Evolutionary conservation across 2,113 vertebrate species (phyloP), one percentile per base, ranked within the genome.

Genomic region (Entomyzon cyanotis): DNA sequence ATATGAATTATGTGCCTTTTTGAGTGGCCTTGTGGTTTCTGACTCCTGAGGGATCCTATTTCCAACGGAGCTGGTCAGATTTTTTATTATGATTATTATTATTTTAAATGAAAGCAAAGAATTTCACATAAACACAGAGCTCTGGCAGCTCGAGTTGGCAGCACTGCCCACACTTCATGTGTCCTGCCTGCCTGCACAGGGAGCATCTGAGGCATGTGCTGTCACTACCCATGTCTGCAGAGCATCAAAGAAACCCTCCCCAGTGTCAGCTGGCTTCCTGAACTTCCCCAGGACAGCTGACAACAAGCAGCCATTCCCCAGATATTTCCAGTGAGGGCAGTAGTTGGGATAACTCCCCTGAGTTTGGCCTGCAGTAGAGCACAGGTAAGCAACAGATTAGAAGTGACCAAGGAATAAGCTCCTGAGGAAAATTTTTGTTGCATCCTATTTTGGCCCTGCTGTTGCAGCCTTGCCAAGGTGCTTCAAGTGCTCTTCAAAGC

Each of bases 91-190:
- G 37, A 81, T 95, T 70, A 86, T 95, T 90, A 95, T 95, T 96
- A 96, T 92, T 94, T 94, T 87, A 93, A 90, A 93, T 52, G 68
- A 97, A 95, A 96, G 94, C 94, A 79, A 94, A 81, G 88, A 81
- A 77, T 90, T 91, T 90, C 75, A 84, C 88, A 94, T 88, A 90
- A 95, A 93, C 62, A 58, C 71, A 81, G 71, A 44, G 76, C 93
- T 92, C 85, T 93, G 85, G 85, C 89, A 95, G 90, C 91, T 63
- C 17, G 59, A 74, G 39, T 9, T 95, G 90, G 85, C 85, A 92
- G 60, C 2, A 0, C 12, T 90, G 90, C 63, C 85, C 1, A 0
- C 44, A 63, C 35, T 84, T 70, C n/a, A 4, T 81, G 42, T 46
- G 76, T 86, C 70, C 79, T 93, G 68, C n/a, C 82, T 94, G 31